Base-by-base conservation (phyloP, 2,888 invertebrate genomes). In the Eilema griseolum region DNA sequence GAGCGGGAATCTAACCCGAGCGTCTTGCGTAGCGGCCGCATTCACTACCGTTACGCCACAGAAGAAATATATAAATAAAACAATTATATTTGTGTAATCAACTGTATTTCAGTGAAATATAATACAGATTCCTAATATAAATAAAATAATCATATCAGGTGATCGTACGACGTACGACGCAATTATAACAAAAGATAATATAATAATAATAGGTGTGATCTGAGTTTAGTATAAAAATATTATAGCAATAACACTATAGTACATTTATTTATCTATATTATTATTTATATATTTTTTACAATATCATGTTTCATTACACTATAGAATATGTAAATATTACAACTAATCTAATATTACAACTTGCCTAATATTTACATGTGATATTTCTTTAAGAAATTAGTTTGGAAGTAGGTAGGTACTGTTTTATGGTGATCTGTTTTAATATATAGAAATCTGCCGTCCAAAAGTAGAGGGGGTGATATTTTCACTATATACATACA, bases 201-300 rank as follows among this genome's bases (percentile, higher is more conserved):
- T 70, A 73, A 77, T 24, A 52, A 52, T 52, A n/a, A 67, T 62
- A 70, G 56, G 63, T 56, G 68, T 63, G 69, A 66, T 68, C 46
- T 72, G 57, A 66, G 69, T 73, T 86, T 84, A 84, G 87, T 87
- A 87, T 82, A 87, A 87, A 87, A 87, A 87, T 87, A 87, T 87
- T 74, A 63, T 80, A 82, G 82, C 71, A 78, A 79, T 79, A 81
- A 82, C 80, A 71, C 72, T 83, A 79, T 82, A 76, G 62, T 81
- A 81, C 83, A 81, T 66, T 72, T 59, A 67, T 78, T 63, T 67
- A 72, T 70, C 61, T 79, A 77, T 71, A 79, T 74, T 66, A 24
- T 76, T 82, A 75, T 75, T 78, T 81, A 75, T 76, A 75, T 76
- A 78, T 67, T 76, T 79, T 80, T 67, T 74, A 61, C 69, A 59